Evolutionary conservation across 2,113 vertebrate species (phyloP), one percentile per base, ranked within the genome.

Genomic region (Pseudorhombus dupliciocellatus): DNA sequence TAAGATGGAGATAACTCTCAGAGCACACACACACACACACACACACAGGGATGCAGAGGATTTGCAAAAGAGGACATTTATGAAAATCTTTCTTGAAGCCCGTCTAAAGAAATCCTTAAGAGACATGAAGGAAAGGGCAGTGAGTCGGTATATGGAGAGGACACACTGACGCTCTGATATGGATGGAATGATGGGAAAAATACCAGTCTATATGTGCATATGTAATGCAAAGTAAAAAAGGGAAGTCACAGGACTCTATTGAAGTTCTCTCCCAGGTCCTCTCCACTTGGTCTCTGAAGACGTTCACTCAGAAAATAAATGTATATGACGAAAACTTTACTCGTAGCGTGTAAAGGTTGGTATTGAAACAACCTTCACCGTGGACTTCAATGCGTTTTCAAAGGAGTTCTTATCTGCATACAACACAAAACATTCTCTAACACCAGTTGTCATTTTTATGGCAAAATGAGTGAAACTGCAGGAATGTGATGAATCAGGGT

Each of bases 161-260:
- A 87, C 81, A 86, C 34, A 84, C 57, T 56, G 74, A 86, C 81
- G 40, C 80, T 89, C 77, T 90, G 88, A 89, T 90, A 89, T 82
- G 79, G 74, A 87, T 77, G 70, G 83, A 69, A 85, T 74, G 81
- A 57, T 31, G 56, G 37, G 44, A 69, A 63, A 88, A 90, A 89
- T 88, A 87, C 72, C 78, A 71, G 87, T 92, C 89, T 90, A 89
- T 92, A 91, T 92, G 89, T 92, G 90, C 89, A 92, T 91, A 90
- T 64, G 80, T 86, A 89, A 90, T 90, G 79, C 52, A 77, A 73
- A 85, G 79, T 71, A 66, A 84, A 46, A 87, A 84, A 18, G 42
- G 66, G 65, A 87, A 79, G 78, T 68, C 70, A 31, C 34, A 21
- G 51, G 69, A 78, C 70, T 72, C 70, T 6, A 83, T 80, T 83